These are phyloP conservation scores for Apotomis capreana DNA, from an alignment of 2,888 invertebrate species.

Conservation along the genomic window DNA sequence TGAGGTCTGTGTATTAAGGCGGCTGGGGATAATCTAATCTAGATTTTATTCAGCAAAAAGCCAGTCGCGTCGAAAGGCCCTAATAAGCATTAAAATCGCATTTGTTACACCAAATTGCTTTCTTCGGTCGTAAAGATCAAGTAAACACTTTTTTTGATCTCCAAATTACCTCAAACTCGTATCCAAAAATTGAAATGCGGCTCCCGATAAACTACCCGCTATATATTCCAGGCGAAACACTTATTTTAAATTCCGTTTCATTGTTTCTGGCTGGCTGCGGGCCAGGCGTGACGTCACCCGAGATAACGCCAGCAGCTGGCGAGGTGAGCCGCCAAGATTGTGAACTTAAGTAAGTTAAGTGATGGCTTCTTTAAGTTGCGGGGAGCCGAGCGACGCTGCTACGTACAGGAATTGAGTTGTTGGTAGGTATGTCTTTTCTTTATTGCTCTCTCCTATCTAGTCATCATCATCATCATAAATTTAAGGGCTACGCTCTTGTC, in stretches of 20 bases:
- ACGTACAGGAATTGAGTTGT: not conserved
- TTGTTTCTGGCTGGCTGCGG: constrained; percentile 37
- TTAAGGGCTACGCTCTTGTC: too few relatives aligned
- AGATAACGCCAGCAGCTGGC: constrained; percentile 17
- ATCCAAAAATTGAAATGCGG: constrained; percentile 11
- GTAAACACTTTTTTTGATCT: not conserved
- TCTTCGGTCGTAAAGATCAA: not conserved
- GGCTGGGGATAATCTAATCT: not conserved
- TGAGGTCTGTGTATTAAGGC: too few relatives aligned
- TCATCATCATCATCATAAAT: too few relatives aligned
- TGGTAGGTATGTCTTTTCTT: not conserved
- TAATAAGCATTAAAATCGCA: constrained; percentile 11
- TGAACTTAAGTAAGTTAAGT: constrained; percentile 21
- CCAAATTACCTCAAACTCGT: not conserved
- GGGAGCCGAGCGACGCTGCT: not conserved
- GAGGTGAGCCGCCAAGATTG: constrained; percentile 27
- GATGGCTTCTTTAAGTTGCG: constrained; percentile 21
- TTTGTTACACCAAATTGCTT: constrained; percentile 1
- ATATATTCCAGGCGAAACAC: constrained; percentile 24
- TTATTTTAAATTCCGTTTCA: constrained; percentile 43
- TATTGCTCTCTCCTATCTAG: too few relatives aligned
- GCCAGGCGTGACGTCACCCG: constrained; percentile 37
- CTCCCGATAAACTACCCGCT: constrained; percentile 7
- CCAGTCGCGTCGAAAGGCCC: not conserved
- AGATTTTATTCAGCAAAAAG: not conserved